phyloP scores from a whole-genome alignment of 1,140 invertebrate species.

The Epicauta chinensis region DNA sequence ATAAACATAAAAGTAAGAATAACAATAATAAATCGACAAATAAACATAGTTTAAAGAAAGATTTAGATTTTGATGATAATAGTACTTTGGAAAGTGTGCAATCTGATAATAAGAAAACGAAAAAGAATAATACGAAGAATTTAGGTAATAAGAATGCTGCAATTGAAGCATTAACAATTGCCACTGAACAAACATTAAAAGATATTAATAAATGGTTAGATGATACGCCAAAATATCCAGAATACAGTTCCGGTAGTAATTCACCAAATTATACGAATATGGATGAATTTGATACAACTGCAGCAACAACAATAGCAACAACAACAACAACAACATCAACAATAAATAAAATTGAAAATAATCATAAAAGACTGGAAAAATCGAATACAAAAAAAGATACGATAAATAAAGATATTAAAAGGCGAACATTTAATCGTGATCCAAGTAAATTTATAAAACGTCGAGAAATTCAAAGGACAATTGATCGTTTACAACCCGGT shows the following conservation, averaged over 20 bases:
- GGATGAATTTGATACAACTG: conserved; percentile 46
- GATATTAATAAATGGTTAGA: conserved; percentile 85
- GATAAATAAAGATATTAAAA: conserved; percentile 32
- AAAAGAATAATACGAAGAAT: conserved; percentile 35
- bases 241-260: conserved; percentile 66
- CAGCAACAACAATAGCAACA: too few relatives aligned
- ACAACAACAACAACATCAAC: too few relatives aligned
- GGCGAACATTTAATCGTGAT: conserved; percentile 38
- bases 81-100: conserved; percentile 30
- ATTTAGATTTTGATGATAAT: conserved; percentile 31
- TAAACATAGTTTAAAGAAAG: conserved; percentile 17
- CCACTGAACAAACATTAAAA: conserved; percentile 77
- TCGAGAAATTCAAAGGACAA: conserved; percentile 72
- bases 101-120: conserved; percentile 30
- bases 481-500: conserved; percentile 73
- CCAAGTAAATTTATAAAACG: conserved; percentile 48
- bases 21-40: conserved; percentile 25
- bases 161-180: conserved; percentile 68
- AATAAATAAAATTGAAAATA: conserved; percentile 43
- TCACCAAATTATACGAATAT: conserved; percentile 55
- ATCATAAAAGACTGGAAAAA: conserved; percentile 39
- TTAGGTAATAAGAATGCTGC: conserved; percentile 23
- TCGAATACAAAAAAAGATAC: conserved; percentile 28
- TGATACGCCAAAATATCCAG: conserved; percentile 67
- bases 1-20: conserved; percentile 30